These are phyloP conservation scores for Drosophila teissieri DNA, from an alignment of 1,140 invertebrate genomes.

Conservation along the genomic window DNA sequence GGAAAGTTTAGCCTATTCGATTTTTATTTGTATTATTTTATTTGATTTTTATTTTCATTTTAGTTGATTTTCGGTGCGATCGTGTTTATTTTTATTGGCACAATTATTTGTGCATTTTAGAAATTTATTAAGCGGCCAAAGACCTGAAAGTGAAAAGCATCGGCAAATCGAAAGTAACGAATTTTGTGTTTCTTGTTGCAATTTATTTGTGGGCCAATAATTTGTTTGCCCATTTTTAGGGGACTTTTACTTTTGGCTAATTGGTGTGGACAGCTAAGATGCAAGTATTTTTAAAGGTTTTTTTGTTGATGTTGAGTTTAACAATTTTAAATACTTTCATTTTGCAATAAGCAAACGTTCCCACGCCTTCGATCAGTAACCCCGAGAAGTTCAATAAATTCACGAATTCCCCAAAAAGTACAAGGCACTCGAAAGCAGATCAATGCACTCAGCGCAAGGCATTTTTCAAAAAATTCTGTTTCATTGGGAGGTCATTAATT, in stretches of 20 bases:
- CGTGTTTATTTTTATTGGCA: conserved; percentile 82
- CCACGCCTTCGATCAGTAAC: conserved; percentile 50
- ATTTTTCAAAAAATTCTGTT: conserved; percentile 10
- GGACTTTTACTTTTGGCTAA: conserved; percentile 40
- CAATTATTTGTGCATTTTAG: conserved; percentile 83
- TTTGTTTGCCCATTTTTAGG: conserved; percentile 4
- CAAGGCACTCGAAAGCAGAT: conserved; percentile 28
- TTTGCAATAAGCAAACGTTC: conserved; percentile 21
- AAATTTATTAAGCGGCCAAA: conserved; percentile 77
- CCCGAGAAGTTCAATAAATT: conserved; percentile 20
- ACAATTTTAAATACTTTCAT: neutral
- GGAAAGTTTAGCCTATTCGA: conserved; percentile 61
- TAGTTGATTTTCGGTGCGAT: conserved; percentile 28
- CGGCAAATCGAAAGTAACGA: conserved; percentile 58
- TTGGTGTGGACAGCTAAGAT: neutral
- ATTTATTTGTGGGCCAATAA: conserved; percentile 25
- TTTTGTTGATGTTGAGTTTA: neutral
- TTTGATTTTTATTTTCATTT: conserved; percentile 33
- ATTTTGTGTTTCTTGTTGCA: conserved; percentile 34
- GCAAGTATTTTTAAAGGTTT: neutral
- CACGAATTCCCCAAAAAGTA: conserved; percentile 38
- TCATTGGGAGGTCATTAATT: conserved; percentile 40
- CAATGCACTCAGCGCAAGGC: conserved; percentile 45
- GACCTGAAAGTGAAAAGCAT: conserved; percentile 73
- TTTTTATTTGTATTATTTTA: conserved; percentile 26